Percentiles rank a stretch among this genome's conserved stretches.
Conservation (phyloP, 2,888 invertebrate genomes). For the Sisyra nigra region DNA sequence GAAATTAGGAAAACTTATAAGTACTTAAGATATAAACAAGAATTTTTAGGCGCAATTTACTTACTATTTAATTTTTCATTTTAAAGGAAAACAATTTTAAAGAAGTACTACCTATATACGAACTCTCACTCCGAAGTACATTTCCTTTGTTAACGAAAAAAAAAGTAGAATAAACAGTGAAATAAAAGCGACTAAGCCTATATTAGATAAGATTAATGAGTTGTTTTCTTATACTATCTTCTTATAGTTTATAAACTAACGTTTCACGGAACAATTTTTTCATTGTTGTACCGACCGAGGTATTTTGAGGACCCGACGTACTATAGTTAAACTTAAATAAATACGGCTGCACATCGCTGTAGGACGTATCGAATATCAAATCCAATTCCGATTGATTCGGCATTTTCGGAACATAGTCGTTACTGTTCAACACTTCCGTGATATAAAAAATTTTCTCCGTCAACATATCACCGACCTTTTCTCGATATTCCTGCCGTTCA, state of each 20-base stretch:
- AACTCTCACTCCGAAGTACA: too few species aligned
- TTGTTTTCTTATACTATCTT: too few species aligned
- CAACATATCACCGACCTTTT: slow-evolving; percentile 72
- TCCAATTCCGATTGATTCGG: slow-evolving; percentile 85
- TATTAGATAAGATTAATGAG: too few species aligned
- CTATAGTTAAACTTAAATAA: slow-evolving; percentile 83
- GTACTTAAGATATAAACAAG: too few species aligned
- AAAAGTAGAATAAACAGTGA: too few species aligned
- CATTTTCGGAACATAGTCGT: slow-evolving; percentile 93
- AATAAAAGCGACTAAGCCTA: too few species aligned
- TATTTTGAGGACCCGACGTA: slow-evolving; percentile 57
- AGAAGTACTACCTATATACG: too few species aligned
- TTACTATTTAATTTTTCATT: too few species aligned
- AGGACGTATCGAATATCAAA: slow-evolving; percentile 86
- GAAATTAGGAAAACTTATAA: too few species aligned
- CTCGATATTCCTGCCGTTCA: slow-evolving; percentile 73
- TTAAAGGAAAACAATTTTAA: too few species aligned
- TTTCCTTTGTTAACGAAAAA: too few species aligned
- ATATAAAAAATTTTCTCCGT: slow-evolving; percentile 90
- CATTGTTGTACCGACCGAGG: slow-evolving; percentile 76
- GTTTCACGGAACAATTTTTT: slow-evolving; percentile 81
- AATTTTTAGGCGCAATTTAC: too few species aligned
- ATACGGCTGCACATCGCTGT: slow-evolving; percentile 90
- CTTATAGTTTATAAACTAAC: slow-evolving; percentile 59
- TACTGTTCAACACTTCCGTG: slow-evolving; percentile 87